Evolutionary conservation across 2,888 invertebrate genomes (phyloP).

Genomic region (Osmoderma eremita): DNA sequence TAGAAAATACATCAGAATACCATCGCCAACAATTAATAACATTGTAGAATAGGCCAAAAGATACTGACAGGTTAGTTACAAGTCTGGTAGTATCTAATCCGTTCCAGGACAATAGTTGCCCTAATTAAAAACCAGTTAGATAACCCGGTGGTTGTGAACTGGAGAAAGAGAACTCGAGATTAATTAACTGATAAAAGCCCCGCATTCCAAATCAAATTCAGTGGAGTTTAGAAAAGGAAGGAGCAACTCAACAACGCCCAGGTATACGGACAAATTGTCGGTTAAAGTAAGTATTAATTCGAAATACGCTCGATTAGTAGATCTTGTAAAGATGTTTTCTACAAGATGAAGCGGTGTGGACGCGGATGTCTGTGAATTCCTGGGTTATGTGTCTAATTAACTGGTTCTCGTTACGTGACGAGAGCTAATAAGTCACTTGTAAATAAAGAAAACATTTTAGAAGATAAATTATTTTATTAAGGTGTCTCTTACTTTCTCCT

Average conservation of each 20-base stretch:
- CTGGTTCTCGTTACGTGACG: not conserved
- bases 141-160: slow-evolving; percentile 4
- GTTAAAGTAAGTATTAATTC: slow-evolving; percentile 2
- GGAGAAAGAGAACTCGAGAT: slow-evolving; percentile 8
- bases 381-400: not conserved
- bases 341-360: not conserved
- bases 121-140: slow-evolving; percentile 22
- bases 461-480: slow-evolving; percentile 3
- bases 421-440: not conserved
- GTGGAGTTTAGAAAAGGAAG: slow-evolving; percentile 8
- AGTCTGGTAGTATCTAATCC: not conserved
- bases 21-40: not conserved
- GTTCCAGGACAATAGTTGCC: slow-evolving; percentile 2
- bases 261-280: not conserved
- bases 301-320: not conserved
- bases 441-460: not conserved
- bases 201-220: slow-evolving; percentile 15
- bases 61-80: slow-evolving; percentile 10
- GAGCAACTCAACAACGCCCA: not conserved
- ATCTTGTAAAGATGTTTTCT: slow-evolving; percentile 3
- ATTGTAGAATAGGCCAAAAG: not conserved
- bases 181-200: slow-evolving; percentile 24
- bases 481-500: not conserved
- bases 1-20: too few species aligned
- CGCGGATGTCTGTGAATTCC: not conserved